Evolutionary conservation across 2,888 invertebrate species (phyloP), one percentile per base, ranked within the genome.

Genomic region (Himalopsyche tibetana): DNA sequence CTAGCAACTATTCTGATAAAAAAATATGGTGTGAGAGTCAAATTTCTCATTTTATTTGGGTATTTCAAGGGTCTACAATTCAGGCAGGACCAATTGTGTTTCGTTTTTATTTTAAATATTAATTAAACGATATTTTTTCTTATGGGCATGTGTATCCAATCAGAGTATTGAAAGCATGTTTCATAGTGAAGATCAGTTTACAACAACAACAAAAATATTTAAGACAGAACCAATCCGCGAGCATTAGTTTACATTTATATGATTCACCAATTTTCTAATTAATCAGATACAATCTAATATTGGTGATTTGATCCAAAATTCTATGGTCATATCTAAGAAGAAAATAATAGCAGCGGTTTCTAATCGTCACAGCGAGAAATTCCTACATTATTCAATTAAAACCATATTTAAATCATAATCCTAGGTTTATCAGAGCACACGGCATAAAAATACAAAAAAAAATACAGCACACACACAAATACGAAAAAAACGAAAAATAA

Each of bases 331-430:
- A 19, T 28, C 81, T 85, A 86, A 82, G 63, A 87, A 84, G 82
- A 79, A 84, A 38, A 87, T 82, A 51, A 86, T 83, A 79, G 63
- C 74, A 88, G 86, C 85, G 79, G 84, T 55, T 82, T 86, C 88
- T 88, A 88, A 85, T 19, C 82, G 84, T 86, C 87, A 88, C 87
- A 88, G 86, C 85, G 85, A 86, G 83, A 80, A 83, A 88, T 81
- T 81, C 88, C 86, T 88, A 88, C 86, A 45, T 80, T 79, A 15
- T 42, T 19, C 42, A 79, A 82, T 51, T n/a, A 79, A 74, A 42
- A 84, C 17, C 15, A 85, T 28, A 85, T 84, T 79, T 28, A 86
- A 84, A 82, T 38, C 81, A 81, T 42, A 81, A 45, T 63, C 63
- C 63, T 63, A 56, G 45, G 42, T 45, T 45, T 82, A 84, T 82